A percentile compares a stretch with the other conserved stretches of the same genome.
Conservation (phyloP, 1,140 invertebrate genomes). For the Paralvinella palmiformis region DNA sequence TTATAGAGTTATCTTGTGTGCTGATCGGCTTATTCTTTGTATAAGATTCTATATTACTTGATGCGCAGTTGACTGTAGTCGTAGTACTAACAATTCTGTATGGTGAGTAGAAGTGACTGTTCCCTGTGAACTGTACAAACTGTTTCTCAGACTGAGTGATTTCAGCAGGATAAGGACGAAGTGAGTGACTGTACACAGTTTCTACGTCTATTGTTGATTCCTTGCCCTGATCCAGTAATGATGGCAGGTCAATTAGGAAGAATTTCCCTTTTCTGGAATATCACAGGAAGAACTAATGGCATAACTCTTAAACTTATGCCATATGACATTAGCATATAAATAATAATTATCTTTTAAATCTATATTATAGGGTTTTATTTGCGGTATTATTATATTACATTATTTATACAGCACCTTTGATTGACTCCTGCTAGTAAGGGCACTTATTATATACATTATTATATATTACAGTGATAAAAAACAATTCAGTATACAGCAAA, state of each 20-base stretch:
- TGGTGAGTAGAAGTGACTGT: constrained; percentile 75
- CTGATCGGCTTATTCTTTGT: constrained; percentile 72
- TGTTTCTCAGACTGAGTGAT: constrained; percentile 92
- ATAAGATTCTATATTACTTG: constrained; percentile 76
- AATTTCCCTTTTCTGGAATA: constrained; percentile 34
- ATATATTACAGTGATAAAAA: too few species aligned
- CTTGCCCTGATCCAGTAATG: constrained; percentile 39
- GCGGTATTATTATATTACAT: too few species aligned
- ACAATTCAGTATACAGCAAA: too few species aligned
- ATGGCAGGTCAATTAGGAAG: constrained; percentile 40
- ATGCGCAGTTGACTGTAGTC: constrained; percentile 70
- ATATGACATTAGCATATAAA: too few species aligned
- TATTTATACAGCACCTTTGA: too few species aligned
- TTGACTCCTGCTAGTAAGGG: too few species aligned
- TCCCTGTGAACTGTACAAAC: constrained; percentile 78
- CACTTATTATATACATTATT: too few species aligned
- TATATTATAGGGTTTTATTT: too few species aligned
- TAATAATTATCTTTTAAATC: too few species aligned
- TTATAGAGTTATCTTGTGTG: constrained; percentile 70
- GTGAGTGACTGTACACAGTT: constrained; percentile 66
- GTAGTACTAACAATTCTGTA: constrained; percentile 74
- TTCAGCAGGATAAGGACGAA: constrained; percentile 74
- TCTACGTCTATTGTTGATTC: constrained; percentile 61
- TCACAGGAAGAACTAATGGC: too few species aligned
- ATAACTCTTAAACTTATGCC: too few species aligned